A percentile compares a stretch with the other conserved stretches of the same genome.
These are phyloP conservation scores for Malurus leucopterus DNA, from an alignment of 2,797 vertebrate species.

Conservation along the genomic window DNA sequence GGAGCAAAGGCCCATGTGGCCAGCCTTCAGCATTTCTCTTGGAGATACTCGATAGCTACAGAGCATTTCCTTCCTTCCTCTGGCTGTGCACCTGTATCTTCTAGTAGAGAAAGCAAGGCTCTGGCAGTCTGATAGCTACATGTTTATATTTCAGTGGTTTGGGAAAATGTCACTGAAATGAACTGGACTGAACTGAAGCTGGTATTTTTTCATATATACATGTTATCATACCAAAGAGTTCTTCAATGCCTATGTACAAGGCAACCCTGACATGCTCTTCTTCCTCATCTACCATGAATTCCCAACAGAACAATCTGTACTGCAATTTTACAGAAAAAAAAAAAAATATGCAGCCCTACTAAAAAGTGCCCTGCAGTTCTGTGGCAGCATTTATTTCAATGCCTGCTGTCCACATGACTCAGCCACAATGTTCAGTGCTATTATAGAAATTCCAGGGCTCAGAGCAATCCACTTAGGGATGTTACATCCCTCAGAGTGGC, in stretches of 20 bases:
- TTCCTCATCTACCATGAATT: not conserved
- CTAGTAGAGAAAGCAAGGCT: not conserved
- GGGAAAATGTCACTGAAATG: not conserved
- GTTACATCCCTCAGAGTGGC: fast-evolving
- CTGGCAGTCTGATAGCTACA: not conserved
- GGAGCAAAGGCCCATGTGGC: not conserved
- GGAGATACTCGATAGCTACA: not conserved
- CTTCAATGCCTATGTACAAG: not conserved
- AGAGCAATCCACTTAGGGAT: not conserved
- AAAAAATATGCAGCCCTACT: not conserved
- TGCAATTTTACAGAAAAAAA: not conserved
- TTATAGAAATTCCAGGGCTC: not conserved
- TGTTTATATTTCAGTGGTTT: not conserved
- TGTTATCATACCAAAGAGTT: not conserved
- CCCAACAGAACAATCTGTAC: not conserved
- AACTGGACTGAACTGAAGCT: not conserved
- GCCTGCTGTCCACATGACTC: not conserved
- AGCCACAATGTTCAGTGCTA: not conserved
- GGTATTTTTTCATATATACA: not conserved
- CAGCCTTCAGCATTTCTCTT: not conserved
- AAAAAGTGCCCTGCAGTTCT: not conserved
- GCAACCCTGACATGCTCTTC: not conserved
- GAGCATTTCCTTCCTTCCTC: not conserved
- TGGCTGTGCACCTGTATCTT: not conserved
- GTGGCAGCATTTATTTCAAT: not conserved